These are phyloP conservation scores for Acrocera orbiculus DNA, from an alignment of 2,888 invertebrate genomes.

Conservation along the genomic window DNA sequence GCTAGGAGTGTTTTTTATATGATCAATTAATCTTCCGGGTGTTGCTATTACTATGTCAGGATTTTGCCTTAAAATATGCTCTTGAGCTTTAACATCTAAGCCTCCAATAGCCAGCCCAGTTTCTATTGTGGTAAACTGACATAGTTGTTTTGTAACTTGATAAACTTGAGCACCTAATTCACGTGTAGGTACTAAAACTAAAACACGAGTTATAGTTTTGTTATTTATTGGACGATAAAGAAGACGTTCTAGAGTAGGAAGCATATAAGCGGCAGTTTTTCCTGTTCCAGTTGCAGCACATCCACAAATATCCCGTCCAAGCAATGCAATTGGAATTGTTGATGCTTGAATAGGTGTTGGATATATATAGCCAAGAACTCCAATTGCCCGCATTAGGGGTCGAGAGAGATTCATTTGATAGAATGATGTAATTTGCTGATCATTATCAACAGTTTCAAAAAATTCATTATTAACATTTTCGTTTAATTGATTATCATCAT, in stretches of 20 bases:
- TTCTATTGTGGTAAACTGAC: constrained; percentile 70
- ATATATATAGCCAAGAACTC: constrained; percentile 71
- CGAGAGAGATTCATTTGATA: constrained; percentile 94
- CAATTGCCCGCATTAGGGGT: constrained; percentile 81
- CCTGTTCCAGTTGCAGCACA: constrained; percentile 98
- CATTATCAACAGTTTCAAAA: constrained; percentile 49
- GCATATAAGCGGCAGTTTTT: constrained; percentile 97
- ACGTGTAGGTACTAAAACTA: constrained; percentile 90
- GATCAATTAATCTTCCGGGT: constrained; percentile 94
- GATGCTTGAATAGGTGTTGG: constrained; percentile 96
- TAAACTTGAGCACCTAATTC: constrained; percentile 97
- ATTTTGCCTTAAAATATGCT: constrained; percentile 64
- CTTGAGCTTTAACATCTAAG: constrained; percentile 66
- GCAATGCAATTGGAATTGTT: constrained; percentile 82
- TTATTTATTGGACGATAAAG: constrained; percentile 64
- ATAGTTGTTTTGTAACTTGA: constrained; percentile 76
- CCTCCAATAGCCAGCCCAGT: constrained; percentile 77
- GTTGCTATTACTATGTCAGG: constrained; percentile 98
- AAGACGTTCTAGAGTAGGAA: constrained; percentile 87
- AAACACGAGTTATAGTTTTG: constrained; percentile 56
- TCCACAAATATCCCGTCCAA: constrained; percentile 90
- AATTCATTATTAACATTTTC: constrained; percentile 25
- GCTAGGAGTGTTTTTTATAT: constrained; percentile 84
- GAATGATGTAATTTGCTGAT: constrained; percentile 51
- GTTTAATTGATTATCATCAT: constrained; percentile 34